These are phyloP conservation scores for Drosophila longiperda DNA, from an alignment of 2,888 invertebrate species.

Conservation along the genomic window DNA sequence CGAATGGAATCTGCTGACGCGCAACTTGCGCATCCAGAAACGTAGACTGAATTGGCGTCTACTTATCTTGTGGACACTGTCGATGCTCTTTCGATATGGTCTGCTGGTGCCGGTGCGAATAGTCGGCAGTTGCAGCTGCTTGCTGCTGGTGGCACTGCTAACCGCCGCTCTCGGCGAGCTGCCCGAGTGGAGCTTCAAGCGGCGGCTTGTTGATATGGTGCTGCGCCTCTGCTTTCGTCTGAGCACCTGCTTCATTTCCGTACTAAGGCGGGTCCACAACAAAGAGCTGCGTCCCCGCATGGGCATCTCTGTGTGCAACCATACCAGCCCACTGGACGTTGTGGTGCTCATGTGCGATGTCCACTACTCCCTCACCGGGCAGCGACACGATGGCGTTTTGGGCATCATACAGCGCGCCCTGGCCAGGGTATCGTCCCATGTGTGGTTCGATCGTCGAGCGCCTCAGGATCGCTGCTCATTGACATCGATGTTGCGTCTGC, in stretches of 20 bases:
- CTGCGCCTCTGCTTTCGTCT: conserved; percentile 95
- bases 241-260: conserved; percentile 93
- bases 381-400: conserved; percentile 87
- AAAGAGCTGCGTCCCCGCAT: conserved; percentile 91
- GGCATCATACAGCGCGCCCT: conserved; percentile 96
- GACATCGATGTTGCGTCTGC: conserved; percentile 92
- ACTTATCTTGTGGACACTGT: conserved; percentile 39
- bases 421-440: conserved; percentile 95
- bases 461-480: conserved; percentile 95
- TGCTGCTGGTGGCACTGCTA: conserved; percentile 39
- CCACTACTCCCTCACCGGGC: conserved; percentile 96
- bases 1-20: conserved; percentile 63
- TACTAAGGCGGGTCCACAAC: conserved; percentile 92
- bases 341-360: conserved; percentile 97
- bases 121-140: conserved; percentile 20
- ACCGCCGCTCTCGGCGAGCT: conserved; percentile 52
- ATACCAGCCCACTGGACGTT: conserved; percentile 98
- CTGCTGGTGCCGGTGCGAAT: conserved; percentile 53
- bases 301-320: conserved; percentile 98
- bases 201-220: conserved; percentile 90
- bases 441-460: conserved; percentile 98
- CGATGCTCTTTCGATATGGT: conserved; percentile 46
- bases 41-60: conserved; percentile 40
- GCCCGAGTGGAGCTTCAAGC: conserved; percentile 71
- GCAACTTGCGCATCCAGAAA: conserved; percentile 37